phyloP scores from a whole-genome alignment of 2,113 vertebrate genomes.

The Acrocephalus arundinaceus region DNA sequence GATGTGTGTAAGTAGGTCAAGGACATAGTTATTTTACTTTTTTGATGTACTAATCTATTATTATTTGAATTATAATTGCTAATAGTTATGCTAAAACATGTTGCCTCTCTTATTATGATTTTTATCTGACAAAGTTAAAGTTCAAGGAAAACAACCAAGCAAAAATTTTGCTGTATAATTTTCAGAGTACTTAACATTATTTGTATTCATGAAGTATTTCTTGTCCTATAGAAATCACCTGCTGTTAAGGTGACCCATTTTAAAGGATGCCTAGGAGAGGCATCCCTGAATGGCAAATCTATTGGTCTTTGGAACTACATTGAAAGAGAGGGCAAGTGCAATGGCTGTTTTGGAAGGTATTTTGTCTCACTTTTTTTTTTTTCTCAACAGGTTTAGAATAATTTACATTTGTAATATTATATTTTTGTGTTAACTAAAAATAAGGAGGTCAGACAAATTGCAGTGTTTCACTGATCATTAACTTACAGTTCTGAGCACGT shows the following conservation, averaged over 20 bases:
- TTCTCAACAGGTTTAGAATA: neutral
- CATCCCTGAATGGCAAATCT: slow-evolving; percentile 84
- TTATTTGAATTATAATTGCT: neutral
- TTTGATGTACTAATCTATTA: neutral
- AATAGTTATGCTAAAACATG: neutral
- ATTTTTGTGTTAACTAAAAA: neutral
- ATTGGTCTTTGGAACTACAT: slow-evolving; percentile 92
- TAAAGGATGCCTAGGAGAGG: slow-evolving; percentile 88
- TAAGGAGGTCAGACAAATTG: neutral
- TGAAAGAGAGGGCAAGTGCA: slow-evolving; percentile 84
- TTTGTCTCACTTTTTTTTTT: neutral
- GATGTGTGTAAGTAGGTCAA: neutral
- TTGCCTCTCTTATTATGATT: neutral
- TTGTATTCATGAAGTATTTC: neutral
- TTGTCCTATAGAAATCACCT: slow-evolving; percentile 75
- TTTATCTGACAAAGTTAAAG: neutral
- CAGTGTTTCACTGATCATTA: neutral
- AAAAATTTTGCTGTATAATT: neutral
- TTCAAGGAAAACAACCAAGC: neutral
- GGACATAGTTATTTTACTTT: neutral
- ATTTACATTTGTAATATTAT: neutral
- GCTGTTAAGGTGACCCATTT: slow-evolving; percentile 84
- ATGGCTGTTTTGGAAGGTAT: slow-evolving; percentile 93
- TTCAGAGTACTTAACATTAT: neutral
- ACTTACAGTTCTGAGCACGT: neutral